phyloP scores from a whole-genome alignment of 2,888 invertebrate species.

The Melangyna quadrimaculata region DNA sequence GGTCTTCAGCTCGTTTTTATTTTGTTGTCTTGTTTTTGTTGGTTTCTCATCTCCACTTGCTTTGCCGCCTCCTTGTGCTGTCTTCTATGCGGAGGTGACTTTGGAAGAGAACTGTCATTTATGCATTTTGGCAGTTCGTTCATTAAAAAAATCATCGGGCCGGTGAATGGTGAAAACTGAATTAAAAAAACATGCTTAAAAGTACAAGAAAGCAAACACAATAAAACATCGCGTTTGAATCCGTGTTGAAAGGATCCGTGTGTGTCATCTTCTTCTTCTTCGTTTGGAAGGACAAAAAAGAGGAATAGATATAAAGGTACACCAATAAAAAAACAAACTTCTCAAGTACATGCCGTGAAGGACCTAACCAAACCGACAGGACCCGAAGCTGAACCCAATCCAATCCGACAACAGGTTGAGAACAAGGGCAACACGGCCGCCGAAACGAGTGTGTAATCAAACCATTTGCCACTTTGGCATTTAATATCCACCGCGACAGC shows the following conservation, averaged over 20 bases:
- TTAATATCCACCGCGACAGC: slow-evolving; percentile 67
- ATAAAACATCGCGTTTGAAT: slow-evolving; percentile 55
- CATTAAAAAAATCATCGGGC: slow-evolving; percentile 60
- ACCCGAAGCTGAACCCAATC: not conserved
- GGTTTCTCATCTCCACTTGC: slow-evolving; percentile 3
- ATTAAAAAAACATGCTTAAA: slow-evolving; percentile 4
- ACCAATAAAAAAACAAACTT: slow-evolving; percentile 27
- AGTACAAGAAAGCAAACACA: slow-evolving; percentile 33
- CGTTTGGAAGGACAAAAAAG: slow-evolving; percentile 52
- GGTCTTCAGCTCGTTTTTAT: slow-evolving; percentile 39
- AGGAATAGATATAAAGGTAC: not conserved
- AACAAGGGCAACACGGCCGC: not conserved
- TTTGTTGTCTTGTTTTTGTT: not conserved
- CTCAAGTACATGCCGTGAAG: slow-evolving; percentile 47
- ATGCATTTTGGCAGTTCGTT: slow-evolving; percentile 69
- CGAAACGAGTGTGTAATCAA: slow-evolving; percentile 68
- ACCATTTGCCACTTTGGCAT: slow-evolving; percentile 71
- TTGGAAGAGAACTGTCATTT: slow-evolving; percentile 63
- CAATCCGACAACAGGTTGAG: slow-evolving; percentile 54
- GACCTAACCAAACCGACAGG: slow-evolving; percentile 14
- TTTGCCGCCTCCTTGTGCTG: not conserved
- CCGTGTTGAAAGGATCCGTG: slow-evolving; percentile 50
- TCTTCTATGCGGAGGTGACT: not conserved
- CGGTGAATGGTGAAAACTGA: not conserved
- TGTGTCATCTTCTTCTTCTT: slow-evolving; percentile 6